Evolutionary conservation across 2,797 vertebrate genomes (phyloP).

Genomic region (Huso huso): DNA sequence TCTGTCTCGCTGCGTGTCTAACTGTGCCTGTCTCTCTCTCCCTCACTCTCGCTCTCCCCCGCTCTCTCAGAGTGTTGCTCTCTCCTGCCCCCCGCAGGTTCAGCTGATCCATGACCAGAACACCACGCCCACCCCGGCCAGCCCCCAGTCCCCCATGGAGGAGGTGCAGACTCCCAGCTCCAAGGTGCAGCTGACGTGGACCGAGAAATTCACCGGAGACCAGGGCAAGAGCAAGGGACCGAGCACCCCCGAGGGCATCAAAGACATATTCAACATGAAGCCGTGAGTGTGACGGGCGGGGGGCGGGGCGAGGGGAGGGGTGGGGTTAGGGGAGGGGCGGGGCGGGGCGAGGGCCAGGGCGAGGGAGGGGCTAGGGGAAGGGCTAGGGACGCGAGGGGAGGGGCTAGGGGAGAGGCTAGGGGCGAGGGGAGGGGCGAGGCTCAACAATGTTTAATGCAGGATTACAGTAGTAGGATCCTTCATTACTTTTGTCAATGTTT

Average conservation of each 20-base stretch:
- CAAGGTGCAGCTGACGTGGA: conserved; percentile 88
- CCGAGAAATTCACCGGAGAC: conserved; percentile 82
- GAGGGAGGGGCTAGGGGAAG: too few relatives aligned
- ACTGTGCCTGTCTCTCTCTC: conserved; percentile 14
- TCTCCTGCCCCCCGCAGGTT: conserved; percentile 67
- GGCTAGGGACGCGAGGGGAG: too few relatives aligned
- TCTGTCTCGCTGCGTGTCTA: conserved; percentile 22
- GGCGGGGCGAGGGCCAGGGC: too few relatives aligned
- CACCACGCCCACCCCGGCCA: conserved; percentile 74
- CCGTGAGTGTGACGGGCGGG: conserved; percentile 67
- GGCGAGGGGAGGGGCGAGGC: too few relatives aligned
- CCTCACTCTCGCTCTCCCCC: background rate
- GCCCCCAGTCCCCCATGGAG: conserved; percentile 76
- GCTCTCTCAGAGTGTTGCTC: conserved; percentile 58
- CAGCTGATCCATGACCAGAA: conserved; percentile 94
- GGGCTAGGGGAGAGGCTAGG: too few relatives aligned
- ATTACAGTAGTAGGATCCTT: too few relatives aligned
- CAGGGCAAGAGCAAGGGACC: conserved; percentile 78
- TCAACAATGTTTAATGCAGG: too few relatives aligned
- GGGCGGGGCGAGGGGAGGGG: too few relatives aligned
- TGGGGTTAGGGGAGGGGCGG: too few relatives aligned
- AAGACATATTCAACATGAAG: conserved; percentile 98
- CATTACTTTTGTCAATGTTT: too few relatives aligned
- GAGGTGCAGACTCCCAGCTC: conserved; percentile 64
- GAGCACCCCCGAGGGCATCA: conserved; percentile 82